Percentiles rank a stretch among this genome's conserved stretches.
Conservation (phyloP, 2,888 invertebrate genomes). For the Idaea dimidiata region DNA sequence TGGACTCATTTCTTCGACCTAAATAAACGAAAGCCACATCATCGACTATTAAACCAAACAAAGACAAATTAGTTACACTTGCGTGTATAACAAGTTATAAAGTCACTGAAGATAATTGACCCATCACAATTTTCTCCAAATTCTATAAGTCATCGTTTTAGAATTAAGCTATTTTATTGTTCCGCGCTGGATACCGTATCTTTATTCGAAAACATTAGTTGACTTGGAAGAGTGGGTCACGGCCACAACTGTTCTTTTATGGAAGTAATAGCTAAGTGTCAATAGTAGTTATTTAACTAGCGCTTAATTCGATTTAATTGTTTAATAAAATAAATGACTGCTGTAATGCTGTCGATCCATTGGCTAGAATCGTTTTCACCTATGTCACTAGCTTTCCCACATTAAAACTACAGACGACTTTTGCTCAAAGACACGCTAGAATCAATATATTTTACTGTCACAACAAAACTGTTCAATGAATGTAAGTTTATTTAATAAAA, state of each 20-base stretch:
- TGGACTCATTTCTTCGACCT: background rate
- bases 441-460: background rate
- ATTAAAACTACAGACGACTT: background rate
- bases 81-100: slow-evolving; percentile 1
- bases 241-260: slow-evolving; percentile 43
- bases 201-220: slow-evolving; percentile 59
- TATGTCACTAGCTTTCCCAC: background rate
- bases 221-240: slow-evolving; percentile 47
- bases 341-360: background rate
- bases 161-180: slow-evolving; percentile 36
- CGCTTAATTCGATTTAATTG: background rate
- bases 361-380: background rate
- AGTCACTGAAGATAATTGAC: slow-evolving; percentile 23
- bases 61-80: background rate
- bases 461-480: background rate
- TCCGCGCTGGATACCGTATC: slow-evolving; percentile 30
- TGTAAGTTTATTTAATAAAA: background rate
- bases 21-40: background rate
- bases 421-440: background rate
- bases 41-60: background rate
- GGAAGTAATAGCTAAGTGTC: slow-evolving; percentile 10
- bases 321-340: background rate
- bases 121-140: slow-evolving; percentile 24
- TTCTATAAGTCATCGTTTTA: slow-evolving; percentile 25
- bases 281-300: background rate